Percentiles rank a stretch among this genome's conserved stretches.
Conservation (phyloP, 2,888 invertebrate genomes). For the Bhutanitis thaidina region DNA sequence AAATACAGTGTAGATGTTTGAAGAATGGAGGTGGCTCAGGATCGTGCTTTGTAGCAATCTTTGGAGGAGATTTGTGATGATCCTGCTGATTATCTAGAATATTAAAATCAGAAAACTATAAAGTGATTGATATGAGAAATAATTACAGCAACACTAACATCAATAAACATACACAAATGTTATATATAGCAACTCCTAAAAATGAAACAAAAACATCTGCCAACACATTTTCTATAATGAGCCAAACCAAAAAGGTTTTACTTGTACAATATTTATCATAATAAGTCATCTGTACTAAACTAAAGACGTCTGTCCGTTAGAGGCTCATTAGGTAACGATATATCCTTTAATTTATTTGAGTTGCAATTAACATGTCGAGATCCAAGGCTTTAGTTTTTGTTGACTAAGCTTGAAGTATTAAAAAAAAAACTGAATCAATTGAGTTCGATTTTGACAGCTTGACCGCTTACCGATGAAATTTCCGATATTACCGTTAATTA, state of each 20-base stretch:
- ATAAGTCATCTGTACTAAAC: constrained; percentile 16
- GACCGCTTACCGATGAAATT: constrained; percentile 31
- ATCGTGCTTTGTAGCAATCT: no score
- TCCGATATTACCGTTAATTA: not conserved
- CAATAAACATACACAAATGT: no score
- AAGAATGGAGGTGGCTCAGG: no score
- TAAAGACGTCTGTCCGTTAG: constrained; percentile 36
- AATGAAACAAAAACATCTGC: constrained; percentile 9
- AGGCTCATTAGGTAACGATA: constrained; percentile 67
- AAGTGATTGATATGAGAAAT: no score
- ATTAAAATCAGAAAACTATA: no score
- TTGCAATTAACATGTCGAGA: constrained; percentile 70
- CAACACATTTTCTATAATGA: constrained; percentile 13
- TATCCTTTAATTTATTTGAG: constrained; percentile 70
- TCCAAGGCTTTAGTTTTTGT: constrained; percentile 47
- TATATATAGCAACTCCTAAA: no score
- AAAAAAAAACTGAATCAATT: constrained; percentile 27
- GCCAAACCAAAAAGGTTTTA: constrained; percentile 15
- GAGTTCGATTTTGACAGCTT: constrained; percentile 41
- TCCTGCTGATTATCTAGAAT: no score
- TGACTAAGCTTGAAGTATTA: constrained; percentile 36
- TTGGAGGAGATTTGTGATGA: no score
- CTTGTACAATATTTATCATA: constrained; percentile 15
- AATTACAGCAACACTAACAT: no score
- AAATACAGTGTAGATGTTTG: no score